These are phyloP conservation scores for Apolygus lucorum DNA, from an alignment of 1,140 invertebrate genomes.

Conservation along the genomic window DNA sequence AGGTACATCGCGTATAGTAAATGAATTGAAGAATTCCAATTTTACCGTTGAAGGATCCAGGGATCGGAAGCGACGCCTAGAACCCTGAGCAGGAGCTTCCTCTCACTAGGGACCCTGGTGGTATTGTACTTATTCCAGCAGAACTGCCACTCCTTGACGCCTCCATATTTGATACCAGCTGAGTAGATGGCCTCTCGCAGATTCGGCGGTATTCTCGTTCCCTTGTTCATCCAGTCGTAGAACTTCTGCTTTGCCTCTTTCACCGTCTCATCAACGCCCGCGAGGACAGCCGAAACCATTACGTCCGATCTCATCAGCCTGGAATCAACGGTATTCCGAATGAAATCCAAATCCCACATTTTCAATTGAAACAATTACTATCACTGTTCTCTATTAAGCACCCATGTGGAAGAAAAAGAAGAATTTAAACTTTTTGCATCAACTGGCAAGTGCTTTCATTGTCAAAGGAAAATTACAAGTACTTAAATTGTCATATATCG, in stretches of 20 bases:
- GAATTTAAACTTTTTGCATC: no score
- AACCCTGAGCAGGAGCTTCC: conserved; percentile 55
- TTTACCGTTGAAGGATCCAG: conserved; percentile 59
- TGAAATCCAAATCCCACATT: no score
- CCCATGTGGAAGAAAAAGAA: no score
- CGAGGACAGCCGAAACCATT: conserved; percentile 50
- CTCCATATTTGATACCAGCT: conserved; percentile 59
- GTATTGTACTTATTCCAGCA: conserved; percentile 62
- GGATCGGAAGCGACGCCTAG: conserved; percentile 59
- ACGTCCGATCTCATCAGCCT: conserved; percentile 51
- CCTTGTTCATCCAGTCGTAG: conserved; percentile 53
- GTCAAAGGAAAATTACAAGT: no score
- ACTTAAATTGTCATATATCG: no score
- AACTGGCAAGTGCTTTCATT: no score
- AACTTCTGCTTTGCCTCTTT: conserved; percentile 53
- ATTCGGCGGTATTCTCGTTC: conserved; percentile 52
- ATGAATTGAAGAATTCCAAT: no score
- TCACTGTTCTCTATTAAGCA: no score
- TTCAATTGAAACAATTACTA: no score
- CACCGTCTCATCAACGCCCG: conserved; percentile 52
- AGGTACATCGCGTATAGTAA: no score
- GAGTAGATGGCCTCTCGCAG: conserved; percentile 64
- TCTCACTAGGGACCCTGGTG: conserved; percentile 57
- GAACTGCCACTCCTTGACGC: conserved; percentile 61
- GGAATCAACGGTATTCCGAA: conserved; percentile 9